Evolutionary conservation across 2,113 vertebrate genomes (phyloP).

Genomic region (Corynorhinus townsendii): DNA sequence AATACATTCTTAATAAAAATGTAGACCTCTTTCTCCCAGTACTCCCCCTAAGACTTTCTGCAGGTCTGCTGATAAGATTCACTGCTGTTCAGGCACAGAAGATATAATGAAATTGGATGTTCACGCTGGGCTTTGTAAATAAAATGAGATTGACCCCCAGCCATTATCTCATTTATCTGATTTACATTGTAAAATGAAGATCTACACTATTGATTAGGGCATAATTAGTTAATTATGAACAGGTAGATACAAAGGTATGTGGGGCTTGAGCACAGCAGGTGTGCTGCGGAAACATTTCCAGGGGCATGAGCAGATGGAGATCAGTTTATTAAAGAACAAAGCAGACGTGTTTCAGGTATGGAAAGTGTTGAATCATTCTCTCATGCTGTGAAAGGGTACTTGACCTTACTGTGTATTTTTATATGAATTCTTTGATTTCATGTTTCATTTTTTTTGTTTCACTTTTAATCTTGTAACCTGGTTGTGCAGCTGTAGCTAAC

Average conservation of each 20-base stretch:
- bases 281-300: conserved; percentile 74
- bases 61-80: conserved; percentile 76
- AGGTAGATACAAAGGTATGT: conserved; percentile 75
- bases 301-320: conserved; percentile 79
- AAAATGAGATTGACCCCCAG: conserved; percentile 83
- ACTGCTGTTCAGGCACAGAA: conserved; percentile 72
- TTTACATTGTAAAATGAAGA: conserved; percentile 88
- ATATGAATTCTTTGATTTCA: conserved; percentile 6
- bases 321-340: conserved; percentile 75
- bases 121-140: conserved; percentile 78
- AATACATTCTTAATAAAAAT: conserved; percentile 58
- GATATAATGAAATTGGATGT: conserved; percentile 82
- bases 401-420: conserved; percentile 59
- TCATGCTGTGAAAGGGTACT: conserved; percentile 41
- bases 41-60: conserved; percentile 70
- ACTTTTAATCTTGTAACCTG: conserved; percentile 27
- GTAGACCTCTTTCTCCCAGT: conserved; percentile 42
- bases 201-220: conserved; percentile 88
- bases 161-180: conserved; percentile 88
- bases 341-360: conserved; percentile 57
- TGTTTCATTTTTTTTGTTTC: conserved; percentile 42
- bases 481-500: conserved; percentile 6
- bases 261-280: conserved; percentile 73
- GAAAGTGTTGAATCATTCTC: conserved; percentile 59
- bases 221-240: conserved; percentile 89